Base-by-base conservation (phyloP, 2,113 vertebrate genomes). In the Campylomormyrus tamandua region DNA sequence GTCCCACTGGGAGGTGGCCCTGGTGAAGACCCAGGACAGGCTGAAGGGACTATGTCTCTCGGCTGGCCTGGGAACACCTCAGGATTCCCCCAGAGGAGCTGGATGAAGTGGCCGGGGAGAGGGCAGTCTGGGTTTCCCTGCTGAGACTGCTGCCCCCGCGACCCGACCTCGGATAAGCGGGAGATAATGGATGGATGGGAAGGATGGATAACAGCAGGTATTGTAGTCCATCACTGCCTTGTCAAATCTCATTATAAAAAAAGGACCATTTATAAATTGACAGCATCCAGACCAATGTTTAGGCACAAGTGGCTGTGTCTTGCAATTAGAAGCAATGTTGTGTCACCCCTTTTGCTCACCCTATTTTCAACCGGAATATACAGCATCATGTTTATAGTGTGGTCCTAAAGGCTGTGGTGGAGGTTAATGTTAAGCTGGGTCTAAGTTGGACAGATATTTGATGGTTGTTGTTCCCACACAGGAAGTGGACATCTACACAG, bases 401-500 rank as follows among this genome's bases (percentile, higher is more conserved):
- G 62, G 31, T 77, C 70, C 31, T 39, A 77, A 15, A 5, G 70
- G 70, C 70, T 39, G 15, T 15, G 27, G 31, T 31, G 31, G 31
- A 77, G 70, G 31, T 31, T 35, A 39, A 77, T 77, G 70, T 77
- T 39, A 77, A 74, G 66, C 66, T 35, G 27, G 66, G 66, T 74
- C 11, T 13, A 35, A 39, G 31, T 19, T 15, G 70, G 31, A 19
- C 10, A 4, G 70, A 77, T 15, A 35, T 13, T 39, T 31, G 13
- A 39, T 77, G 31, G 35, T 77, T 77, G 70, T 85, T 21, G 9
- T 13, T 50, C 10, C n/a, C 48, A 92, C 91, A 88, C 93, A 99
- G 98, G 98, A 99, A 92, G 97, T 99, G 92, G 98, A 99, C 92
- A 97, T 99, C 93, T 99, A 99, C 93, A 98, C 97, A 0, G 98